Percentiles rank a stretch among this genome's conserved stretches.
Evolutionary conservation across 2,113 vertebrate genomes (phyloP).

Genomic region (Loxodonta africana): DNA sequence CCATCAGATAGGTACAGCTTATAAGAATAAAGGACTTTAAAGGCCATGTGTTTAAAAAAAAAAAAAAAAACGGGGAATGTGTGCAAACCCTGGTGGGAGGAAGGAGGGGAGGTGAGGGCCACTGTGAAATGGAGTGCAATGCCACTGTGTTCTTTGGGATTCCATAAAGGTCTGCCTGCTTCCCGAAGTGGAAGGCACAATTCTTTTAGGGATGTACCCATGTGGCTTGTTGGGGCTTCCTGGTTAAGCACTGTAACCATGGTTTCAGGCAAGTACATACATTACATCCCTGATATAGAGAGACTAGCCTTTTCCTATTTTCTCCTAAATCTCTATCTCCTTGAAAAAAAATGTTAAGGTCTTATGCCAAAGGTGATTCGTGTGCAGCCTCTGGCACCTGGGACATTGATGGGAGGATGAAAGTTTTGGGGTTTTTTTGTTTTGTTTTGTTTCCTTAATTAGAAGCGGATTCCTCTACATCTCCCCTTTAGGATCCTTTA

Average conservation of each 20-base stretch:
- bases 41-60: not conserved
- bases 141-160: not conserved
- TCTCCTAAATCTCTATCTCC: slow-evolving; percentile 61
- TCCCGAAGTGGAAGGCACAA: slow-evolving; percentile 51
- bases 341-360: slow-evolving; percentile 33
- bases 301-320: slow-evolving; percentile 78
- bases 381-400: not conserved
- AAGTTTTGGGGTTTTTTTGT: not conserved
- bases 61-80: not conserved
- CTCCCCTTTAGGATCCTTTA: not conserved
- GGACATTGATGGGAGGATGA: not conserved
- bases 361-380: not conserved
- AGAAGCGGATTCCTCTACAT: not conserved
- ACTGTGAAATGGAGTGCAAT: not conserved
- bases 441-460: not conserved
- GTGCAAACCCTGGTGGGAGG: not conserved
- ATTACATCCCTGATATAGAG: slow-evolving; percentile 76
- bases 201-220: slow-evolving; percentile 73
- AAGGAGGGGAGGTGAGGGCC: not conserved
- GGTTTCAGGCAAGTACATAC: slow-evolving; percentile 82
- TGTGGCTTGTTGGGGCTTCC: slow-evolving; percentile 81
- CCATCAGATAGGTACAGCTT: not conserved
- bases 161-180: slow-evolving; percentile 48
- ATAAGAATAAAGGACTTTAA: not conserved
- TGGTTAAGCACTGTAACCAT: slow-evolving; percentile 86